Conservation (phyloP, 2,888 invertebrate species). For the Chesias legatella region DNA sequence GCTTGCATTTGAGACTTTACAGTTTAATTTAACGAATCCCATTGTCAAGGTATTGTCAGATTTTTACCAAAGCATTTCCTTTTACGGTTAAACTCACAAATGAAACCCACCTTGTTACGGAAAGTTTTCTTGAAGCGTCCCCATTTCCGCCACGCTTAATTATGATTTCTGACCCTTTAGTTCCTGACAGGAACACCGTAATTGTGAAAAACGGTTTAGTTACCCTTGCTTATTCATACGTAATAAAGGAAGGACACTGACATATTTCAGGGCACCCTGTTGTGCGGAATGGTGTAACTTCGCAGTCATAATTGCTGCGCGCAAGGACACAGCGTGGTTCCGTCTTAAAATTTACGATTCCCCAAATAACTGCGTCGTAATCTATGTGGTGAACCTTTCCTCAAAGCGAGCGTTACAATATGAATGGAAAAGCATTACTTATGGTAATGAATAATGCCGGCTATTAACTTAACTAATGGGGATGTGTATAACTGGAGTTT, state of each 20-base stretch:
- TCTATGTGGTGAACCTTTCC: conserved; percentile 25
- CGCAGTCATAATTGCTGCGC: conserved; percentile 56
- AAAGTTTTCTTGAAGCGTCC: conserved; percentile 21
- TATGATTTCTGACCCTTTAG: conserved; percentile 22
- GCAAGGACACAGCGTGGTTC: conserved; percentile 45
- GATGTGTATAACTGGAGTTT: conserved; percentile 28
- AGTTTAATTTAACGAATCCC: conserved; percentile 14
- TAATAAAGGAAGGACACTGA: conserved; percentile 35
- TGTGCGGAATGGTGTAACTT: conserved; percentile 50
- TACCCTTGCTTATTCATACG: conserved; percentile 24
- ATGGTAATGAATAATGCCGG: conserved; percentile 54
- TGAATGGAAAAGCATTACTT: conserved; percentile 57
- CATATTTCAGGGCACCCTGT: conserved; percentile 45
- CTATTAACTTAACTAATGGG: conserved; percentile 56
- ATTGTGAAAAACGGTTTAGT: conserved; percentile 25
- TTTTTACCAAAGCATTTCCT: conserved; percentile 15
- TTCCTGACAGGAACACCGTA: conserved; percentile 16
- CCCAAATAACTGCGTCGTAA: conserved; percentile 14
- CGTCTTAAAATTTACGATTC: conserved; percentile 50
- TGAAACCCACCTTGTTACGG: conserved; percentile 16
- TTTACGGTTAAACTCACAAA: conserved; percentile 20
- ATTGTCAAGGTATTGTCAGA: conserved; percentile 12
- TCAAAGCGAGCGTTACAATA: conserved; percentile 35
- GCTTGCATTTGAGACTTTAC: conserved; percentile 5
- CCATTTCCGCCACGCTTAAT: conserved; percentile 15